These are phyloP conservation scores for Pseudorasbora parva DNA, from an alignment of 2,113 vertebrate genomes.

Conservation along the genomic window DNA sequence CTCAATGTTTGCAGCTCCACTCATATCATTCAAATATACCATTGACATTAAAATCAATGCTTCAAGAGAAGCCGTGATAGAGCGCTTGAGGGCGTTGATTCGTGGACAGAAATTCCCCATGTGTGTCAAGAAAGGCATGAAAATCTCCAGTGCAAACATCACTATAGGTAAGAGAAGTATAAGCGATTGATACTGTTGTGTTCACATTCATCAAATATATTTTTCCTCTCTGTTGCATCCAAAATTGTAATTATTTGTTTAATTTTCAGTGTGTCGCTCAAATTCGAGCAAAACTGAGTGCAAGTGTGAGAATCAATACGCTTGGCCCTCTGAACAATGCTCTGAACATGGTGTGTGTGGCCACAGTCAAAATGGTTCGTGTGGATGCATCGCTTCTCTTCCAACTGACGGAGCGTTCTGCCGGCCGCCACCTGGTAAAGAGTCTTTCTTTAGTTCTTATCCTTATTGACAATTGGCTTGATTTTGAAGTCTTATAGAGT, in stretches of 20 bases:
- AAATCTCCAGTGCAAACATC: background rate
- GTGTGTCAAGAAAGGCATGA: background rate
- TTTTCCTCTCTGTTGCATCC: too few species aligned
- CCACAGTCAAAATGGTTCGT: background rate
- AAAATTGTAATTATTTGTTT: background rate
- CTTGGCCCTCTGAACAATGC: background rate
- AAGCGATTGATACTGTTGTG: fast-evolving
- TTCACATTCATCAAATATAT: too few species aligned
- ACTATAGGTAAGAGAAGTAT: background rate
- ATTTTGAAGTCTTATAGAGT: background rate
- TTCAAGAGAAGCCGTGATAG: background rate
- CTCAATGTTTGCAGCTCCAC: too few species aligned
- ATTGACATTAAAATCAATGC: background rate
- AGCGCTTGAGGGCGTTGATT: background rate
- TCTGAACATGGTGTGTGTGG: background rate
- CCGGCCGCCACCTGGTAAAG: background rate
- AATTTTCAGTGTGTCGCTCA: background rate
- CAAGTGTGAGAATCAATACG: background rate
- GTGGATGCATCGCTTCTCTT: background rate
- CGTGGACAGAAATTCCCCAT: background rate
- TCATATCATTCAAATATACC: background rate
- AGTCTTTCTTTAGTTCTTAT: background rate
- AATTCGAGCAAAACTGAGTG: background rate
- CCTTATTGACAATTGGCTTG: fast-evolving
- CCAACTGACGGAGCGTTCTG: background rate